Percentiles rank a stretch among this genome's conserved stretches.
phyloP scores from a whole-genome alignment of 2,113 vertebrate genomes.

The Poecilia latipinna region DNA sequence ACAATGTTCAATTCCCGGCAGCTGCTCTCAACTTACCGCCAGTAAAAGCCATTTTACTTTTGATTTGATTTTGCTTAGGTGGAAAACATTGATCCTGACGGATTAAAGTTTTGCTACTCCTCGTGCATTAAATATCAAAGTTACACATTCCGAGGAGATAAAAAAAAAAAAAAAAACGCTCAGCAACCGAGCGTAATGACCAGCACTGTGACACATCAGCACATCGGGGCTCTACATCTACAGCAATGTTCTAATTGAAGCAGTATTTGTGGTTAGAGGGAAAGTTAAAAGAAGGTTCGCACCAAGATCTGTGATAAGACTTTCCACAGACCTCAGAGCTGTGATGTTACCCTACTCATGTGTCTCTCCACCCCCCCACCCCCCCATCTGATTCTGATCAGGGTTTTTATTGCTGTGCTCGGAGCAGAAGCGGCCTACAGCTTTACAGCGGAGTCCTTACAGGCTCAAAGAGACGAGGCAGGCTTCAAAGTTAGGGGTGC shows the following conservation, averaged over 20 bases:
- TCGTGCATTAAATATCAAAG: not conserved
- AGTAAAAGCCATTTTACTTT: not conserved
- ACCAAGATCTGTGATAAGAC: constrained; percentile 61
- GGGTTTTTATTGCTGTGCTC: constrained; percentile 49
- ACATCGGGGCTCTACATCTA: constrained; percentile 32
- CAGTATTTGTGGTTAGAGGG: constrained; percentile 59
- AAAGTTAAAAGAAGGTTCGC: constrained; percentile 54
- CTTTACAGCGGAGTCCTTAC: constrained; percentile 46
- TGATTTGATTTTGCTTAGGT: constrained; percentile 46
- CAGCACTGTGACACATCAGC: constrained; percentile 13
- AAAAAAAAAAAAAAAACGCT: not conserved
- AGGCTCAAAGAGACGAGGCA: constrained; percentile 6
- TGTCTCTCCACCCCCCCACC: constrained; percentile 9
- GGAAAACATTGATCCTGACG: constrained; percentile 56
- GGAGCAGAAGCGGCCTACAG: constrained; percentile 47
- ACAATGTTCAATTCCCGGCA: not conserved
- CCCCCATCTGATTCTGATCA: constrained; percentile 77
- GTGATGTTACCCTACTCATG: constrained; percentile 64
- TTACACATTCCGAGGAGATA: not conserved
- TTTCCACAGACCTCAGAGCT: constrained; percentile 62
- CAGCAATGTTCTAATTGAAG: constrained; percentile 33
- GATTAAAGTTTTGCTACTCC: not conserved
- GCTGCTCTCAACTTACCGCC: not conserved
- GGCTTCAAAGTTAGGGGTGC: constrained; percentile 16
- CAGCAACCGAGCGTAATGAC: not conserved